These are phyloP conservation scores for Cottoperca gobio DNA, from an alignment of 2,797 vertebrate species.

Conservation along the genomic window DNA sequence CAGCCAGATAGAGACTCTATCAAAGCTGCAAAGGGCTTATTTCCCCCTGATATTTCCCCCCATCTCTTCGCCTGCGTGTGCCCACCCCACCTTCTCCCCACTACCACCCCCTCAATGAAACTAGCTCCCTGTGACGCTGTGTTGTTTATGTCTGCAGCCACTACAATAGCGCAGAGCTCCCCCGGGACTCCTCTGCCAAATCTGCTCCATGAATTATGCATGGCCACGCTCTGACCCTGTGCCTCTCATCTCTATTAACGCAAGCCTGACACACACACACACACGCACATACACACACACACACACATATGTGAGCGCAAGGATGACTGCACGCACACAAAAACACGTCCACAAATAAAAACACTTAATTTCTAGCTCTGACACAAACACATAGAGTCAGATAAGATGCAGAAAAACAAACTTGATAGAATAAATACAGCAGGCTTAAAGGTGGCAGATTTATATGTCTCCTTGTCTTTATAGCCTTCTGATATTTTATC, in stretches of 20 bases:
- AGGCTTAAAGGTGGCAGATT: constrained; percentile 44
- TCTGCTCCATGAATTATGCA: constrained; percentile 86
- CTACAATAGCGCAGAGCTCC: constrained; percentile 82
- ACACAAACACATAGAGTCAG: constrained; percentile 41
- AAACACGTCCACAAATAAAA: constrained; percentile 44
- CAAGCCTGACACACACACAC: constrained; percentile 69
- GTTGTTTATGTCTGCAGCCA: constrained; percentile 85
- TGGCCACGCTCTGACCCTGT: constrained; percentile 79
- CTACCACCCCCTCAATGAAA: constrained; percentile 63
- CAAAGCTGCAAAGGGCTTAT: constrained; percentile 71
- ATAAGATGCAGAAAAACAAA: constrained; percentile 50
- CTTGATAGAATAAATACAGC: constrained; percentile 33
- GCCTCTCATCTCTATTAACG: constrained; percentile 86
- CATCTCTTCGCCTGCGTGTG: constrained; percentile 54
- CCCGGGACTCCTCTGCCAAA: constrained; percentile 82
- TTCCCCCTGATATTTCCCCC: constrained; percentile 51
- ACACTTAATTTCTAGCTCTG: constrained; percentile 26
- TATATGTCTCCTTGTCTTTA: constrained; percentile 55
- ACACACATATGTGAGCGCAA: constrained; percentile 22
- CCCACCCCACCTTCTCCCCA: constrained; percentile 47
- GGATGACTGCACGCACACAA: constrained; percentile 25
- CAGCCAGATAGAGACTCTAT: constrained; percentile 79
- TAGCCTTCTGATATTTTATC: constrained; percentile 69
- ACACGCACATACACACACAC: constrained; percentile 43
- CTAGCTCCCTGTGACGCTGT: constrained; percentile 77